Evolutionary conservation across 2,113 vertebrate genomes (phyloP), one percentile per base, ranked within the genome.

Genomic region (Protobothrops mucrosquamatus): DNA sequence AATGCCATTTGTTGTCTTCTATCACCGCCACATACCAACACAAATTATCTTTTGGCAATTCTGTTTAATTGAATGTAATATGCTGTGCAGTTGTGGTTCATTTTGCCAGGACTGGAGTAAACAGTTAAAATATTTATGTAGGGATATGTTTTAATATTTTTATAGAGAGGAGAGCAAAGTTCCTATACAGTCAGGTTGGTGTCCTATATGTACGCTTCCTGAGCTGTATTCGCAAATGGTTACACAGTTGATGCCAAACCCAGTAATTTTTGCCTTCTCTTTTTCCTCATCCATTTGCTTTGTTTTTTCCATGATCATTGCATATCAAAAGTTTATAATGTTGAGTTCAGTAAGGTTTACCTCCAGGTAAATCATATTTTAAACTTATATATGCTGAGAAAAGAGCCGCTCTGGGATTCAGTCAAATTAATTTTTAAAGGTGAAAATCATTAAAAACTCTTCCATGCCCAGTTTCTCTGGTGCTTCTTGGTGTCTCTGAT

Each of bases 21-120:
- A 39, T 34, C 69, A 74, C n/a, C 0, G 1, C 69, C 6, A 15
- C 69, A 43, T 43, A 81, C 74, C 18, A 81, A 43, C 8, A 43
- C 7, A 43, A 81, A 43, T 81, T 46, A 87, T 18, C 34, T 57
- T 56, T 34, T 69, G 23, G 88, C 29, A 92, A 56, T 14, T 22
- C 74, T 88, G 39, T 34, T 92, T 59, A 92, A n/a, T 89, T 46
- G 92, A 95, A 92, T 85, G n/a, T 48, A 89, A 87, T 61, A 23
- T 89, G 10, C 2, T 90, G 0, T 69, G 87, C 8, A 34, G 34
- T 94, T 88, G 46, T 93, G 54, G 69, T 91, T 86, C 0, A 55
- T 69, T 2, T 91, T 69, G 59, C 85, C 87, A 74, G 10, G 2
- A 43, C 34, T 81, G 74, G 6, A 81, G 34, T 43, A 43, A 43